These are phyloP conservation scores for Gymnobelideus leadbeateri DNA, from an alignment of 2,113 vertebrate species.

Conservation along the genomic window DNA sequence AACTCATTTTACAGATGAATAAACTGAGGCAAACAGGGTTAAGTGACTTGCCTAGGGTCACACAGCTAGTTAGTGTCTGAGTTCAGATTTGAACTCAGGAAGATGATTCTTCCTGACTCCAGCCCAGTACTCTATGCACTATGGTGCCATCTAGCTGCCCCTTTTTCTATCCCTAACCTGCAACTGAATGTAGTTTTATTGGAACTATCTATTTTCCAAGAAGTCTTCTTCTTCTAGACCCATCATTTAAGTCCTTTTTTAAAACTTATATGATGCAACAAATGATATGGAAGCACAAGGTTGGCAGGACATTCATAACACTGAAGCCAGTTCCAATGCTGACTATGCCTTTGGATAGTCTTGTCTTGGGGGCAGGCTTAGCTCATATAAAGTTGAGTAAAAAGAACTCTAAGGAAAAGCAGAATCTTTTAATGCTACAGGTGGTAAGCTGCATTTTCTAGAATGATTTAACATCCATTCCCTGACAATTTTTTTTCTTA, in stretches of 20 bases:
- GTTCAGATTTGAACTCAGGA: neutral
- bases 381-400: neutral
- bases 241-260: conserved; percentile 21
- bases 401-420: conserved; percentile 42
- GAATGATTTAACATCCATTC: conserved; percentile 25
- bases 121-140: neutral
- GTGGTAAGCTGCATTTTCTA: conserved; percentile 14
- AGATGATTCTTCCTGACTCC: neutral
- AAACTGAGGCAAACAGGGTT: neutral
- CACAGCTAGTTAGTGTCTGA: neutral
- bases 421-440: conserved; percentile 9
- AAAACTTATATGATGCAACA: neutral
- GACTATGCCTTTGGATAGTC: conserved; percentile 37
- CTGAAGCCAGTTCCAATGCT: neutral
- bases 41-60: neutral
- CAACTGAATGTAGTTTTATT: neutral
- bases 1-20: neutral
- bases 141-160: neutral
- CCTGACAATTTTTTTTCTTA: conserved; percentile 12
- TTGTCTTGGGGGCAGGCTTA: neutral
- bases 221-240: conserved; percentile 7
- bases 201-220: neutral
- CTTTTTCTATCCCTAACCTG: neutral
- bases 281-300: neutral
- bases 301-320: neutral